Evolutionary conservation across 2,113 vertebrate genomes (phyloP).

Genomic region (Hippopotamus amphibius): DNA sequence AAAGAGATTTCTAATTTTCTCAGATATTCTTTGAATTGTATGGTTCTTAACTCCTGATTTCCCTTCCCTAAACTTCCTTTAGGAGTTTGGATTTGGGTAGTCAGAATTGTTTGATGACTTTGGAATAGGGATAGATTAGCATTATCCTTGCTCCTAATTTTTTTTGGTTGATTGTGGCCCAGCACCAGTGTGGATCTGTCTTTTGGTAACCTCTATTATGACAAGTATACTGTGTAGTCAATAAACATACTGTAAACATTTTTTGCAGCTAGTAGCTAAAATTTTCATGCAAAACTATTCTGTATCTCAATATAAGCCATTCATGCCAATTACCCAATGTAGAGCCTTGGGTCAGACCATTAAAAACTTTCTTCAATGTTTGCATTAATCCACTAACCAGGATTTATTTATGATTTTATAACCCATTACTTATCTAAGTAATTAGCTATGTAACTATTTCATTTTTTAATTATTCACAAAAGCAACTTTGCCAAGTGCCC

Average conservation of each 20-base stretch:
- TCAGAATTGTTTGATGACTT: neutral
- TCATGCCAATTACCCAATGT: neutral
- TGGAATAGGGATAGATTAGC: neutral
- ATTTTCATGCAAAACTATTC: neutral
- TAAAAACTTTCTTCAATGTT: neutral
- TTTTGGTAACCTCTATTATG: neutral
- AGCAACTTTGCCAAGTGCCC: neutral
- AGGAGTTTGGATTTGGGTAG: neutral
- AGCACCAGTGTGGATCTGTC: neutral
- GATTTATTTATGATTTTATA: slow-evolving; percentile 21
- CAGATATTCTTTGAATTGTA: neutral
- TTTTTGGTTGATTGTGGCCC: neutral
- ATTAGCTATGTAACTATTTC: neutral
- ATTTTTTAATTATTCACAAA: neutral
- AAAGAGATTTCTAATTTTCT: neutral
- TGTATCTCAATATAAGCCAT: neutral
- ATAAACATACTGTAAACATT: neutral
- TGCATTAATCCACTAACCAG: slow-evolving; percentile 26
- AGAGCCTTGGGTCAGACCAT: neutral
- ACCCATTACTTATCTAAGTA: neutral
- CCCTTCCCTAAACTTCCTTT: neutral
- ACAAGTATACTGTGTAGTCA: neutral
- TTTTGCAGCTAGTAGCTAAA: neutral
- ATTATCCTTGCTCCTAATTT: neutral
- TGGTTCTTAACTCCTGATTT: neutral